Base-by-base conservation (phyloP, 2,888 invertebrate genomes). In the Stratiomys singularior region DNA sequence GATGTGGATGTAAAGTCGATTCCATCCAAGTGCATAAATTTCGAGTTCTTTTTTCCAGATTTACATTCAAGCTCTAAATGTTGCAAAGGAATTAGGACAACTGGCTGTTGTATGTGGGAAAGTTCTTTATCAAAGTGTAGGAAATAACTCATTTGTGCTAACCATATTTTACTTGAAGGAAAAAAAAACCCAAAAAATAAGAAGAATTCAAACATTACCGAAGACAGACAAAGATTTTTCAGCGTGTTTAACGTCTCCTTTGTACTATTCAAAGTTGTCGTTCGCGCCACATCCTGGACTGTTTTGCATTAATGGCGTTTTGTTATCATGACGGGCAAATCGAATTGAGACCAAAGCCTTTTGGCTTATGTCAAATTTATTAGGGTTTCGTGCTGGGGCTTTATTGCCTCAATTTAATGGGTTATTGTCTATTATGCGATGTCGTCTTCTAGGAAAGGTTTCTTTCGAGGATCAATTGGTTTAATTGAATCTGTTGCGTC, bases 351-450 rank as follows among this genome's bases (percentile, higher is more conserved):
- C 11, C 21, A 60, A 60, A 25, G 58, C 58, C 58, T 11, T 37
- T 60, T 18, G 58, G 58, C 58, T 60, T 60, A 60, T 60, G 21
- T 18, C 11, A 25, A 60, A 23, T 60, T 60, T 60, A 60, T 60
- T 60, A 60, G 25, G 11, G 58, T 60, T 25, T 60, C 18, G 52
- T 18, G 18, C 58, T 60, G 58, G 25, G 58, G 4, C 23, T 23
- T 60, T 25, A 60, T 60, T 25, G 58, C 4, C 25, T 11, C 58
- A 11, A 21, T 60, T 60, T 60, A 60, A 60, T 60, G 21, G 58
- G 58, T 18, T 60, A 23, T 60, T 60, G 58, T 18, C 58, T 60
- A 11, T 23, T 60, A 9, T 60, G 9, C 37, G 37, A 37, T 3
- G 9, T 37, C 9, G 37, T 37, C 37, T 37, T 37, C 37, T 37